Evolutionary conservation across 1,140 invertebrate genomes (phyloP).

Genomic region (Kradibia gibbosae): DNA sequence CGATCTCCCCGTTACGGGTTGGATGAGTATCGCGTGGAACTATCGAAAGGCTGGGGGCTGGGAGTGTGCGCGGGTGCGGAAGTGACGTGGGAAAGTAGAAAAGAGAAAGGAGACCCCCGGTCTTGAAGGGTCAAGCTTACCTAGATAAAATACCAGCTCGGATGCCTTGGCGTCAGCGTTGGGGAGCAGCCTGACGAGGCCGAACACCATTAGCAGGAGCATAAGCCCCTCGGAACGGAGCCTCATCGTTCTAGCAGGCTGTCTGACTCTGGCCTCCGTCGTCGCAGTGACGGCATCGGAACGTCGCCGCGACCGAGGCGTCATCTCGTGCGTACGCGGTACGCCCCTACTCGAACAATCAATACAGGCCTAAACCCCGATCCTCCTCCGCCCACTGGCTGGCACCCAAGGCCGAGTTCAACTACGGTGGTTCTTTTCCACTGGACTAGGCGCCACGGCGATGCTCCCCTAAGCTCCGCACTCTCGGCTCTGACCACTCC

Average conservation of each 20-base stretch:
- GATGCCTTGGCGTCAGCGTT: not conserved
- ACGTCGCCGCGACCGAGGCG: not conserved
- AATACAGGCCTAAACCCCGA: conserved; percentile 9
- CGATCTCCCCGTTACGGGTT: too few species aligned
- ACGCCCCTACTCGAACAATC: not conserved
- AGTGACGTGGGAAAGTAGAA: too few species aligned
- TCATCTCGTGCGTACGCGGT: not conserved
- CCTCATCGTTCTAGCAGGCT: conserved; percentile 5
- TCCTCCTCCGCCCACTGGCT: not conserved
- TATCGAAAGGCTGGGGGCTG: too few species aligned
- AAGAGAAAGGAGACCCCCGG: not conserved
- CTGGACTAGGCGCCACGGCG: too few species aligned
- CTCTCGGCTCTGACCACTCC: too few species aligned
- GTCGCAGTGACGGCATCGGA: not conserved
- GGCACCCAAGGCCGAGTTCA: too few species aligned
- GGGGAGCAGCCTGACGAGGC: not conserved
- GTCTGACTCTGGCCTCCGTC: not conserved
- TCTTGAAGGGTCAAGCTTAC: too few species aligned
- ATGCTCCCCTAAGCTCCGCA: too few species aligned
- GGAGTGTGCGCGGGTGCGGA: too few species aligned
- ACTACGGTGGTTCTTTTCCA: too few species aligned
- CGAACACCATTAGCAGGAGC: not conserved
- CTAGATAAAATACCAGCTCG: not conserved
- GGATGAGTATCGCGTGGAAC: too few species aligned
- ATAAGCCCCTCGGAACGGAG: not conserved